phyloP scores from a whole-genome alignment of 2,113 vertebrate species.

The Antigone vipio region DNA sequence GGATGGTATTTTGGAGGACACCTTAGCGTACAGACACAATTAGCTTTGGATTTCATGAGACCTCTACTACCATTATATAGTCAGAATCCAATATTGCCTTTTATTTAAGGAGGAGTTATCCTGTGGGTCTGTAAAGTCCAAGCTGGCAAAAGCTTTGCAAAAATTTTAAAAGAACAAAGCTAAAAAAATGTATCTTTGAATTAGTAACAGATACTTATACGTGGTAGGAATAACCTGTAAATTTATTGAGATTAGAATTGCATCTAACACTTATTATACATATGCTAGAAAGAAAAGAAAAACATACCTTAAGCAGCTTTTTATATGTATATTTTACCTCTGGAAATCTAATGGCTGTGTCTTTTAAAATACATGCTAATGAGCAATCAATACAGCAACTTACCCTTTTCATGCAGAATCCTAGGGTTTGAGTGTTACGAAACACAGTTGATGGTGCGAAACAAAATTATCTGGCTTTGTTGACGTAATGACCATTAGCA shows the following conservation, averaged over 20 bases:
- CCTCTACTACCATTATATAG: not conserved
- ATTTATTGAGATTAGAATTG: not conserved
- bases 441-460: not conserved
- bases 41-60: not conserved
- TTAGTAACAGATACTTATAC: not conserved
- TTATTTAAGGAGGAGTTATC: not conserved
- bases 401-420: not conserved
- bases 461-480: not conserved
- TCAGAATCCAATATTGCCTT: not conserved
- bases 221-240: not conserved
- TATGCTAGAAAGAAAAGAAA: not conserved
- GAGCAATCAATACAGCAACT: not conserved
- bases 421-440: accelerated
- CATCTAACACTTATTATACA: not conserved
- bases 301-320: not conserved
- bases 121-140: not conserved
- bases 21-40: not conserved
- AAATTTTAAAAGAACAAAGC: not conserved
- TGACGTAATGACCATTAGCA: not conserved
- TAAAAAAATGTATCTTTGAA: not conserved
- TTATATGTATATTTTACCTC: not conserved
- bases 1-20: not conserved
- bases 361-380: not conserved
- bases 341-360: not conserved
- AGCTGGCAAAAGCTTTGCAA: not conserved